phyloP scores from a whole-genome alignment of 2,888 invertebrate genomes.

The Lasius platythorax region DNA sequence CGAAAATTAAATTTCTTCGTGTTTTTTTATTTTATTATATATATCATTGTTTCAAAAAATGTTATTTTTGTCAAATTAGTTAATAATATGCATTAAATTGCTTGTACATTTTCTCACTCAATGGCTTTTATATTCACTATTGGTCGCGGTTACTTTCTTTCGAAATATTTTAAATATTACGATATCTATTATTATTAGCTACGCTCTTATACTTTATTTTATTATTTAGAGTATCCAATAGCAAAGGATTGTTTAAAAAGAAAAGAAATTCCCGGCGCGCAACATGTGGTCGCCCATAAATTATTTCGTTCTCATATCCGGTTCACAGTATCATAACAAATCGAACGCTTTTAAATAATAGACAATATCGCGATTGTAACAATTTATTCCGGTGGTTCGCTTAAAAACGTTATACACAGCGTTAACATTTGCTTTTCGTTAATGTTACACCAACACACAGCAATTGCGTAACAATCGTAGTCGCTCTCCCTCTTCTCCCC shows the following conservation, averaged over 20 bases:
- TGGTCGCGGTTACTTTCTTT: not conserved
- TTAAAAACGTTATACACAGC: constrained; percentile 32
- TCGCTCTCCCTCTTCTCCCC: not conserved
- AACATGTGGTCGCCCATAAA: constrained; percentile 52
- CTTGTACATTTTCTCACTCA: not conserved
- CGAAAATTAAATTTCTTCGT: not conserved
- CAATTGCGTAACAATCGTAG: constrained; percentile 6
- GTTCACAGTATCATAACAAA: constrained; percentile 56
- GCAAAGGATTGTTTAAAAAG: constrained; percentile 51
- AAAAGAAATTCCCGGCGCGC: constrained; percentile 51
- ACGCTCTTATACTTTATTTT: constrained; percentile 17
- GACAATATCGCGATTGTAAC: constrained; percentile 41
- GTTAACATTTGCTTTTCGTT: constrained; percentile 48
- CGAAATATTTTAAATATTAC: constrained; percentile 10
- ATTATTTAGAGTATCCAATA: constrained; percentile 26
- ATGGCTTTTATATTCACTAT: not conserved
- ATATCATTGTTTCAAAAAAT: not conserved
- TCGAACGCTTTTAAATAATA: constrained; percentile 59
- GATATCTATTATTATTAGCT: not conserved
- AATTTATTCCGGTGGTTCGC: constrained; percentile 39
- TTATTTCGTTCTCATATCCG: constrained; percentile 51
- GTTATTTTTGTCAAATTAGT: too few species aligned
- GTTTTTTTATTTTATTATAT: not conserved
- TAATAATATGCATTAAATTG: not conserved
- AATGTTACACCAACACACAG: constrained; percentile 24